Base-by-base conservation (phyloP, 23 tunicate species). In the Trididemnum clinides region DNA sequence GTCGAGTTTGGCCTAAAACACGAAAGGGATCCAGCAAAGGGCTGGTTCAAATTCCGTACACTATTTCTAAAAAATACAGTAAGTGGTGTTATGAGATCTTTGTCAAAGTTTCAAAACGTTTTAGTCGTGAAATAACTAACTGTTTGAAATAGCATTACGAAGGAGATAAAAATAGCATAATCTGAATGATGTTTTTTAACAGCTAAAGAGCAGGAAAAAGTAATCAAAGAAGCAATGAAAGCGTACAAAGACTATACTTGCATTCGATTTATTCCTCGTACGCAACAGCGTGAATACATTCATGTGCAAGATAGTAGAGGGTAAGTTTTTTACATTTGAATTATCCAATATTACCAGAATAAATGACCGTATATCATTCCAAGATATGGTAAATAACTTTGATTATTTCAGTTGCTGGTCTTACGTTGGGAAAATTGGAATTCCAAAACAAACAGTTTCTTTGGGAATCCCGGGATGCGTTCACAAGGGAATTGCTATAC, bases 401-500 rank as follows among this genome's bases (percentile, higher is more conserved):
- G n/a, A n/a, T 59, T 59, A 28, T 59, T 59, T 59, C 28, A 93
- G 98, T 66, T 94, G 98, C 84, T 94, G 98, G 98, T 88, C 98
- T 1, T 94, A 89, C 84, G 94, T 94, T 0, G 98, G 98, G 33
- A 85, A 76, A 59, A 89, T 89, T 1, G 92, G 89, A 34, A 72
- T 57, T 63, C 83, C 92, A 34, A 81, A 87, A 22, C 99, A 95
- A 64, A 79, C 90, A 31, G 95, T 95, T 1, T 90, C 99, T 2
- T 92, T 95, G 34, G 99, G 92, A 57, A 82, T 78, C 32, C 97
- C 99, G 31, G 92, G 92, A 28, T 97, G 99, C 66, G 87, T 97
- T 18, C 34, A 80, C 18, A 84, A 83, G 57, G 99, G 99, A 31
- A 84, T 97, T 32, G 86, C 84, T 23, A 83, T 88, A 4, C 99